phyloP scores from a whole-genome alignment of 2,113 vertebrate genomes.

The Coptodon rendalli region DNA sequence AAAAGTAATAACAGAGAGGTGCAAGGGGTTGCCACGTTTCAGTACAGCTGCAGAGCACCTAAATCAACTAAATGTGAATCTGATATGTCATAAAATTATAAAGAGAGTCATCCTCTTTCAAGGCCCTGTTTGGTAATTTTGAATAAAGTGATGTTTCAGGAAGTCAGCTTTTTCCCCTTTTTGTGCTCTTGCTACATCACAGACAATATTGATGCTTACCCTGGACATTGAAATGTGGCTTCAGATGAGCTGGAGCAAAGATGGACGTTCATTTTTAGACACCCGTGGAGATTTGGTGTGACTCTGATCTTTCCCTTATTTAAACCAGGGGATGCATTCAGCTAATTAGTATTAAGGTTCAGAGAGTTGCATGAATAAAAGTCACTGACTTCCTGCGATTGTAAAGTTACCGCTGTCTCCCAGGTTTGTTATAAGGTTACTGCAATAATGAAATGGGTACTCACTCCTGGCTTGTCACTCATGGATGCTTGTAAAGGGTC shows the following conservation, averaged over 20 bases:
- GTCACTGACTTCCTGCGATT: background rate
- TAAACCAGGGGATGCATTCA: background rate
- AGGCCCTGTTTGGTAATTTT: background rate
- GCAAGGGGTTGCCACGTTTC: background rate
- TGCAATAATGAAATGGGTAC: background rate
- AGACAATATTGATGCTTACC: background rate
- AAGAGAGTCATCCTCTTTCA: background rate
- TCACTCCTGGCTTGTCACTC: background rate
- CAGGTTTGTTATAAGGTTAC: background rate
- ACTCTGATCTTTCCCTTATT: background rate
- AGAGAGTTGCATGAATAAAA: background rate
- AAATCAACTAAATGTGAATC: background rate
- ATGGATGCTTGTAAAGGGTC: background rate
- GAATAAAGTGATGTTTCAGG: background rate
- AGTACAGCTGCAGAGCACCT: background rate
- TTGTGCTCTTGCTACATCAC: background rate
- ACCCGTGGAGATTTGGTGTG: background rate
- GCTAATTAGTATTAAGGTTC: background rate
- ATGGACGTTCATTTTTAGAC: background rate
- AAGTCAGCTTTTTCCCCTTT: background rate
- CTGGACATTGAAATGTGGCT: background rate
- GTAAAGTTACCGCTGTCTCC: background rate
- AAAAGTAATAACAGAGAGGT: background rate
- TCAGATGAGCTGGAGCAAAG: background rate
- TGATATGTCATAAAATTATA: background rate